Base-by-base conservation (phyloP, 2,113 vertebrate genomes). In the Zingel zingel region DNA sequence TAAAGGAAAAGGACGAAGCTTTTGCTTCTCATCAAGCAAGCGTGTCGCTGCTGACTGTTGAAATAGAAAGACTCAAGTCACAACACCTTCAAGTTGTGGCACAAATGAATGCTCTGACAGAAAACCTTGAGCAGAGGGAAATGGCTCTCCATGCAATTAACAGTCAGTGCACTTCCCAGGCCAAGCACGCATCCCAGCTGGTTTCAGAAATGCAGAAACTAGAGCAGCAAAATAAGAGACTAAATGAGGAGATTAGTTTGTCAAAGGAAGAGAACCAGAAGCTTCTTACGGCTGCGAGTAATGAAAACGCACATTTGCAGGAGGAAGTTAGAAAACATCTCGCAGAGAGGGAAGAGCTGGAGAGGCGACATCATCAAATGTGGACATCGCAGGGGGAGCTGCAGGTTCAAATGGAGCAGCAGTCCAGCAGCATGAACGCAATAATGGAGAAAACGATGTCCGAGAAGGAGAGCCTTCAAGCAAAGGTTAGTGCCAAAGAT, bases 401-500 rank as follows among this genome's bases (percentile, higher is more conserved):
- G 36, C 81, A 13, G 81, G 78, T 93, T 84, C 84, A 95, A 62
- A 86, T 91, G 86, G 91, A 94, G 90, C 95, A 94, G 77, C 86
- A 94, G 79, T 93, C 94, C 89, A 87, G 81, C 86, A 94, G 86
- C 84, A 82, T 94, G 84, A 95, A 80, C 25, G 91, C 95, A 65
- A 91, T 86, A 2, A 86, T 91, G 89, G 93, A 95, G 89, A 92
- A 92, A 78, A 83, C 94, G 94, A 89, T 89, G 91, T 93, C 88
- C 14, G 95, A 96, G 91, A 95, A 91, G 85, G 92, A 95, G 86
- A 95, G 89, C 86, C 96, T 97, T 30, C 96, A 95, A 91, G 94
- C 91, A 73, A 89, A 97, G 97, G 97, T 98, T 95, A 97, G 97
- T 98, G 96, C 81, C 72, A 95, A 96, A 93, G 89, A 92, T 81